A percentile compares a stretch with the other conserved stretches of the same genome.
Conservation (phyloP, 2,888 invertebrate species). For the Rhaphigaster nebulosa region DNA sequence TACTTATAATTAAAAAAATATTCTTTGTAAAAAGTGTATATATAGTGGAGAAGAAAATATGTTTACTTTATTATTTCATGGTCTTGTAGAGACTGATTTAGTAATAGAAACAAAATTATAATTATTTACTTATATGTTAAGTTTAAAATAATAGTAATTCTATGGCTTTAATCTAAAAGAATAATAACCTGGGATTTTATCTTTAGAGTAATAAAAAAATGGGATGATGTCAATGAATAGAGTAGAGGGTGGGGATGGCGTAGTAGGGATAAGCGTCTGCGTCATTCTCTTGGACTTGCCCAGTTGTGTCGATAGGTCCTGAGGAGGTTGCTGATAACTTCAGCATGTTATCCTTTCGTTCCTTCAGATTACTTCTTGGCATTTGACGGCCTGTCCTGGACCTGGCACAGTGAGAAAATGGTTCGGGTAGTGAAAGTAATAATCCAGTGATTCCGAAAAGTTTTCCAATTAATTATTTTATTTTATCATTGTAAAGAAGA, state of each 20-base stretch:
- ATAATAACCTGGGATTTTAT: neutral
- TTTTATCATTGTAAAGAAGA: neutral
- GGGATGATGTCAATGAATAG: neutral
- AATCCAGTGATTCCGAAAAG: neutral
- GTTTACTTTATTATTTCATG: too few relatives aligned
- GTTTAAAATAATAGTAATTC: neutral
- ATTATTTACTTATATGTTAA: too few relatives aligned
- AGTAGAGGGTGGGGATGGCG: conserved; percentile 16
- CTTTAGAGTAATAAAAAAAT: neutral
- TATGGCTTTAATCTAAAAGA: neutral
- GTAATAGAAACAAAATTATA: too few relatives aligned
- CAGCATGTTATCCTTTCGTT: neutral
- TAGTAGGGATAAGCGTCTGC: conserved; percentile 15
- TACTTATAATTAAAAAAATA: too few relatives aligned
- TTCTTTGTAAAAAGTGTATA: too few relatives aligned
- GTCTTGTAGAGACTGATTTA: too few relatives aligned
- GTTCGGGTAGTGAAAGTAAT: conserved; percentile 33
- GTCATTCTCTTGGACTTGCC: neutral
- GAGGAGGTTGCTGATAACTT: conserved; percentile 19
- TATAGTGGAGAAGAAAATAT: too few relatives aligned
- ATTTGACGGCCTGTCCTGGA: neutral
- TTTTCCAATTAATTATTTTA: neutral
- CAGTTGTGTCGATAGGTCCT: neutral
- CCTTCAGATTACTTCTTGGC: neutral
- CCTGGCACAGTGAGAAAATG: neutral